Conservation (phyloP, 2,113 vertebrate species). For the Silurus glanis region DNA sequence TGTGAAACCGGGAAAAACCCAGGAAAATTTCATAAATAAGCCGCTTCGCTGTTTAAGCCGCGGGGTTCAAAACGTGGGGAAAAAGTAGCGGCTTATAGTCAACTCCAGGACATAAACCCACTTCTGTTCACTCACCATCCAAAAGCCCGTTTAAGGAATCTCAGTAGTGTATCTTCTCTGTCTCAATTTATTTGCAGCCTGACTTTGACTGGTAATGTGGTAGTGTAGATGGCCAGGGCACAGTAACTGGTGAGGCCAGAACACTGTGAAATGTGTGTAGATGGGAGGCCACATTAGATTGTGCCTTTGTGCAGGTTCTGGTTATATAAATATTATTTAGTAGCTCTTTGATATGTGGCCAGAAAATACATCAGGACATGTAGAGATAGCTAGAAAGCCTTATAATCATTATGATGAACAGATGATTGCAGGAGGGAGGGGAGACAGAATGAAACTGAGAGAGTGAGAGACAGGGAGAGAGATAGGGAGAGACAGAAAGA, state of each 20-base stretch:
- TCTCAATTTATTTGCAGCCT: conserved; percentile 32
- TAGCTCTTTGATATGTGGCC: conserved; percentile 41
- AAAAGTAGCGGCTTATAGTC: too few species aligned
- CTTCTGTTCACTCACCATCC: conserved; percentile 1
- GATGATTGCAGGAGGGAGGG: conserved; percentile 54
- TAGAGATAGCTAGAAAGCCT: conserved; percentile 44
- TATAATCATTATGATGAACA: conserved; percentile 60
- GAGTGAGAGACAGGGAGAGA: conserved; percentile 36
- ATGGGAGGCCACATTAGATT: conserved; percentile 26
- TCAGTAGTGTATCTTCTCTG: conserved; percentile 5
- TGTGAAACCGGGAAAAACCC: too few species aligned
- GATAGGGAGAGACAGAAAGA: background rate
- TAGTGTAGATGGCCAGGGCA: background rate
- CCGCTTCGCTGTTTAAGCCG: too few species aligned
- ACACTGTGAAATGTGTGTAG: background rate
- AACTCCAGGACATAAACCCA: conserved; percentile 8
- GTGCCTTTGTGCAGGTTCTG: background rate
- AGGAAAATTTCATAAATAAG: too few species aligned
- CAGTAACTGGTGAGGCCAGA: conserved; percentile 7
- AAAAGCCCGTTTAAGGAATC: conserved; percentile 44
- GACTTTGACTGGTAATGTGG: conserved; percentile 16
- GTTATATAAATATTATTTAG: conserved; percentile 29
- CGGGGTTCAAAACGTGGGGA: too few species aligned
- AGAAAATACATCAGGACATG: conserved; percentile 54
- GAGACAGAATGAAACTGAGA: conserved; percentile 39